phyloP scores from a whole-genome alignment of 1,140 invertebrate species.

The Apolygus lucorum region DNA sequence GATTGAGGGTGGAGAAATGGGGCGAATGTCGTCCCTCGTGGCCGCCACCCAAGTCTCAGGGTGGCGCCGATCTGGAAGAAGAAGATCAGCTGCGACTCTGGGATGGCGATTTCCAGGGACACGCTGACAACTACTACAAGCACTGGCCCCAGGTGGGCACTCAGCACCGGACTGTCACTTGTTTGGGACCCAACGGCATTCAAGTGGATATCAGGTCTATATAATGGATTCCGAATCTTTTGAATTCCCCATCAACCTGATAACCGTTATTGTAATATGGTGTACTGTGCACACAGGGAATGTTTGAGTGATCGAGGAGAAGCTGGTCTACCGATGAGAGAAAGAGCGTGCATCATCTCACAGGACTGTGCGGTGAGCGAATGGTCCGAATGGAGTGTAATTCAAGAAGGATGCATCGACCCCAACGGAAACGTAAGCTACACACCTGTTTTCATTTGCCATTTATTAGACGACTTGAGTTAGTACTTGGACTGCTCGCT shows the following conservation, averaged over 20 bases:
- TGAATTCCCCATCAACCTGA: no score
- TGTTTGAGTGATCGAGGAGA: slow-evolving; percentile 32
- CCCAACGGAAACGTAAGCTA: slow-evolving; percentile 36
- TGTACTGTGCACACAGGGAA: slow-evolving; percentile 30
- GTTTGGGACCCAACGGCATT: slow-evolving; percentile 35
- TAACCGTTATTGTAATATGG: no score
- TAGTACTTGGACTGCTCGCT: no score
- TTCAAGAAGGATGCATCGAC: slow-evolving; percentile 40
- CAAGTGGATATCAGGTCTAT: slow-evolving; percentile 35
- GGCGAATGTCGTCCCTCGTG: slow-evolving; percentile 30
- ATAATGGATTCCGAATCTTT: no score
- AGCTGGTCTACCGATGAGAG: slow-evolving; percentile 32
- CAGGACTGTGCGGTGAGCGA: slow-evolving; percentile 41
- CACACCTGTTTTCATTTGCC: not conserved
- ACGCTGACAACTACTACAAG: slow-evolving; percentile 36
- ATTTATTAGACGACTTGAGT: no score
- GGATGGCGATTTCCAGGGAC: slow-evolving; percentile 29
- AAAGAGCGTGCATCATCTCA: slow-evolving; percentile 40
- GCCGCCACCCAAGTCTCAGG: not conserved
- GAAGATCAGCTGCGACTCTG: slow-evolving; percentile 18
- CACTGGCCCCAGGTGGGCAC: slow-evolving; percentile 40
- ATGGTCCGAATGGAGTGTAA: slow-evolving; percentile 40
- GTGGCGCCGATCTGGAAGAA: not conserved
- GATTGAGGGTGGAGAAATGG: slow-evolving; percentile 35
- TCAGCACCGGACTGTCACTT: slow-evolving; percentile 38